These are phyloP conservation scores for Numenius phaeopus DNA, from an alignment of 2,797 vertebrate genomes.

Conservation along the genomic window DNA sequence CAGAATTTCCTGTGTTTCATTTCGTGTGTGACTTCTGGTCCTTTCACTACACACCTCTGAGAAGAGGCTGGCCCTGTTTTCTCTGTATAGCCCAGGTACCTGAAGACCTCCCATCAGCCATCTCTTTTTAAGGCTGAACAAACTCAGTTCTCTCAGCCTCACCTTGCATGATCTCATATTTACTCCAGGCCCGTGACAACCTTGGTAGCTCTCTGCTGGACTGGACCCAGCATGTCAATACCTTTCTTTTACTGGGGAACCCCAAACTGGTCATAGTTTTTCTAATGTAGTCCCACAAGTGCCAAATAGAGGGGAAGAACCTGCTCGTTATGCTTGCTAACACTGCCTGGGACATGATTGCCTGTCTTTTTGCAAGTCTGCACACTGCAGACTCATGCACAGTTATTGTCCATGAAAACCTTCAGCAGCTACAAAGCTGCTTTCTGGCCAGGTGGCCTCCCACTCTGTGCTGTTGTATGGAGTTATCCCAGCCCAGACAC, in stretches of 20 bases:
- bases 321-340: neutral
- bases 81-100: neutral
- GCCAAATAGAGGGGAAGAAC: neutral
- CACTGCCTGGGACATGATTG: neutral
- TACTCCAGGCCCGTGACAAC: neutral
- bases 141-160: neutral
- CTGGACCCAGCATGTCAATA: accelerated
- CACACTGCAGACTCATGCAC: neutral
- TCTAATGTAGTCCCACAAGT: neutral
- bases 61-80: neutral
- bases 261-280: neutral
- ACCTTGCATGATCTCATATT: neutral
- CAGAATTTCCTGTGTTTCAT: neutral
- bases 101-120: neutral
- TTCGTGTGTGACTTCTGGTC: neutral
- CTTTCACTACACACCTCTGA: neutral
- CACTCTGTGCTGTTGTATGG: neutral
- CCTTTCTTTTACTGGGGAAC: neutral
- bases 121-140: neutral
- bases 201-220: neutral
- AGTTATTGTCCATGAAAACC: neutral
- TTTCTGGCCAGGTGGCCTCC: neutral
- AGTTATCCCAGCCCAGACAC: neutral
- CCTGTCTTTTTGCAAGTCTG: neutral
- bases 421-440: neutral